These are phyloP conservation scores for Pollenia griseotomentosa DNA, from an alignment of 2,888 invertebrate genomes.

Conservation along the genomic window DNA sequence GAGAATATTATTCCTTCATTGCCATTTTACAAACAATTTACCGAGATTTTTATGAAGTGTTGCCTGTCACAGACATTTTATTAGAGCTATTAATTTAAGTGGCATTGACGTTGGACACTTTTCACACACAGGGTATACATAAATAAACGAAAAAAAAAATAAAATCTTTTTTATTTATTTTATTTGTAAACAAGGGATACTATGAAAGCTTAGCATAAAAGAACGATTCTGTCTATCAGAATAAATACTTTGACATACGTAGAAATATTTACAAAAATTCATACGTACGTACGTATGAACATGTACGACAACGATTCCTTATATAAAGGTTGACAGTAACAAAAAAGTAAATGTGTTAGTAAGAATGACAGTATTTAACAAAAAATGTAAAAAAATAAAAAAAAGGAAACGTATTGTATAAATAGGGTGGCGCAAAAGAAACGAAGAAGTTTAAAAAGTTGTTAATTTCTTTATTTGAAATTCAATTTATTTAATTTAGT, in stretches of 20 bases:
- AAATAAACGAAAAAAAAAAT: constrained; percentile 31
- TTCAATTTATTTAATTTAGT: no score
- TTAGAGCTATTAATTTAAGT: constrained; percentile 83
- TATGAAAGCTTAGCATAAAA: constrained; percentile 14
- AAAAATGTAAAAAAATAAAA: not conserved
- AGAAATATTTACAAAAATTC: not conserved
- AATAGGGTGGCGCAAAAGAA: no score
- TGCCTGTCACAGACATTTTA: constrained; percentile 79
- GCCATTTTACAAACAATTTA: constrained; percentile 71
- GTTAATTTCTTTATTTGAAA: no score
- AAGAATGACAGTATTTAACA: constrained; percentile 42
- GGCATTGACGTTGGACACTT: constrained; percentile 73
- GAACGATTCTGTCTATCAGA: constrained; percentile 39
- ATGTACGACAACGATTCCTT: not conserved
- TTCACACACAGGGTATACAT: constrained; percentile 20
- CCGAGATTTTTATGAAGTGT: constrained; percentile 77
- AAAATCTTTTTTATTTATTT: constrained; percentile 1
- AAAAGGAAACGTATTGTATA: not conserved
- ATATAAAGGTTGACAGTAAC: constrained; percentile 36
- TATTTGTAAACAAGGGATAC: constrained; percentile 64
- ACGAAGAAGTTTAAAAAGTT: no score
- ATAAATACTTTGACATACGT: constrained; percentile 6
- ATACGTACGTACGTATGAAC: not conserved
- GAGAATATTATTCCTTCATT: constrained; percentile 33
- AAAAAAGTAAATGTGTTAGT: constrained; percentile 45